Conservation (phyloP, 1,140 invertebrate genomes). For the Ruditapes philippinarum region DNA sequence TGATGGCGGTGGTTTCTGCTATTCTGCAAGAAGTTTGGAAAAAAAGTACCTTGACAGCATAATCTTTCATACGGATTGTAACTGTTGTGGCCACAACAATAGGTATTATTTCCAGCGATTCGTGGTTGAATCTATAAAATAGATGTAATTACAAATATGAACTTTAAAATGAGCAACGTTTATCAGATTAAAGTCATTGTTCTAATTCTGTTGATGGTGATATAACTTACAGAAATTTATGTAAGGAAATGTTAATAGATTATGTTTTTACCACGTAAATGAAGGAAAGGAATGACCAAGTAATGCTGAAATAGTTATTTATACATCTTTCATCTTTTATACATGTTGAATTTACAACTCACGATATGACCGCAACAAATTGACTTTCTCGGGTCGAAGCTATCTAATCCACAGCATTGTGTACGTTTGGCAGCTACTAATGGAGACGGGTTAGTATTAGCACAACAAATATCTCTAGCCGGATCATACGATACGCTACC, state of each 20-base stretch:
- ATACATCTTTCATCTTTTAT: background rate
- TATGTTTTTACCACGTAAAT: background rate
- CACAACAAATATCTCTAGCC: background rate
- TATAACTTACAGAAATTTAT: background rate
- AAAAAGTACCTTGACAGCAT: slow-evolving; percentile 37
- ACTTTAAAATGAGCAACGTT: background rate
- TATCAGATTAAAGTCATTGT: background rate
- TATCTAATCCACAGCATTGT: slow-evolving; percentile 2
- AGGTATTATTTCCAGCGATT: slow-evolving; percentile 17
- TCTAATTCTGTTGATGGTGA: background rate
- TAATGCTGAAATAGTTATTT: background rate
- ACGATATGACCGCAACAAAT: slow-evolving; percentile 27
- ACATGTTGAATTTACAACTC: background rate
- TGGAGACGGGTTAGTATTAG: background rate
- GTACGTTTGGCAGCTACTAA: background rate
- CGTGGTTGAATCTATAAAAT: slow-evolving; percentile 18
- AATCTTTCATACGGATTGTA: slow-evolving; percentile 30
- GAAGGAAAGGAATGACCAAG: too few species aligned
- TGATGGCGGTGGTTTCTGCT: too few species aligned
- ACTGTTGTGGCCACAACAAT: slow-evolving; percentile 29
- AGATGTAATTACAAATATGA: background rate
- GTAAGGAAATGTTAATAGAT: background rate
- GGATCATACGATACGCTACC: slow-evolving; percentile 12
- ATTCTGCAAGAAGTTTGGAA: too few species aligned
- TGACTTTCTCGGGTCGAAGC: background rate